phyloP scores from a whole-genome alignment of 2,113 vertebrate genomes.

The Solea solea region DNA sequence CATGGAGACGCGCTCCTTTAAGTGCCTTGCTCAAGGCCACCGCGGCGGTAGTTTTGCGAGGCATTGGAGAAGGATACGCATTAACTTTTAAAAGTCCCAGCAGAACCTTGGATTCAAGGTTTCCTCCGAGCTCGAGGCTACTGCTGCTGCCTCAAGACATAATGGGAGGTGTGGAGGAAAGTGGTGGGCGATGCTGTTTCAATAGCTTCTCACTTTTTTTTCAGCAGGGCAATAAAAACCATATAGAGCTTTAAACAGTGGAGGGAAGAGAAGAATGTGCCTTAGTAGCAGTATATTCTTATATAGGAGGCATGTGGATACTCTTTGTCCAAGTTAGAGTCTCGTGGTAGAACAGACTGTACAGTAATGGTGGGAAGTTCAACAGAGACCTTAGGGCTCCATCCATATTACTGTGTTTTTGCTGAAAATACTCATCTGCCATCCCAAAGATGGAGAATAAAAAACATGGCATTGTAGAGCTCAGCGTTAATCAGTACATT shows the following conservation, averaged over 20 bases:
- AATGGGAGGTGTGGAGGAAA: not conserved
- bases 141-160: slow-evolving; percentile 18
- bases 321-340: too few relatives aligned
- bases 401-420: too few relatives aligned
- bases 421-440: too few relatives aligned
- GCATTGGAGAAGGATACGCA: not conserved
- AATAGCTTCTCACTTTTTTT: slow-evolving; percentile 19
- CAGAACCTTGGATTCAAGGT: slow-evolving; percentile 20
- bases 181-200: not conserved
- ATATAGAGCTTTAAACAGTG: slow-evolving; percentile 2
- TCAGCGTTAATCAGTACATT: too few relatives aligned
- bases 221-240: slow-evolving; percentile 17
- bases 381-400: too few relatives aligned
- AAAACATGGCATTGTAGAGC: too few relatives aligned
- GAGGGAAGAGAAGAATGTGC: not conserved
- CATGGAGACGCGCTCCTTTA: slow-evolving; percentile 34
- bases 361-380: too few relatives aligned
- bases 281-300: not conserved
- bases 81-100: slow-evolving; percentile 33
- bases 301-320: not conserved
- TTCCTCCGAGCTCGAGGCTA: slow-evolving; percentile 19
- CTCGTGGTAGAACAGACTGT: too few relatives aligned
- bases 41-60: not conserved
- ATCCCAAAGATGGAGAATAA: too few relatives aligned
- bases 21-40: slow-evolving; percentile 59